A percentile compares a stretch with the other conserved stretches of the same genome.
Conservation (phyloP, 2,797 vertebrate genomes). For the Oophaga sylvatica region DNA sequence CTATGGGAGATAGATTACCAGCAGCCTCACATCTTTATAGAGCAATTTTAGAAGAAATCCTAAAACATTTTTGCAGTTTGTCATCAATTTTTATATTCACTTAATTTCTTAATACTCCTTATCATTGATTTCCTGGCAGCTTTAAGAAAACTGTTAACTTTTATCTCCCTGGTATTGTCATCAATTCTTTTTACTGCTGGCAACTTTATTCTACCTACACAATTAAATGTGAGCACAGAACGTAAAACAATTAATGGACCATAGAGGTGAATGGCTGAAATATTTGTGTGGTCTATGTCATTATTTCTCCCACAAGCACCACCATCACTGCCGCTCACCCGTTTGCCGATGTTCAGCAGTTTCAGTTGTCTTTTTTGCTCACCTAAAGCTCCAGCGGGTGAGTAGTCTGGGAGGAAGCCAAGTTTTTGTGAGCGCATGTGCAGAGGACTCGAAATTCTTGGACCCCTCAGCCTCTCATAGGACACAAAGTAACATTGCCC, state of each 20-base stretch:
- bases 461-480: too few relatives aligned
- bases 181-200: slow-evolving; percentile 45
- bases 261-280: neutral
- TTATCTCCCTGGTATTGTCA: slow-evolving; percentile 46
- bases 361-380: too few relatives aligned
- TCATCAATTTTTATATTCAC: slow-evolving; percentile 58
- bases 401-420: too few relatives aligned
- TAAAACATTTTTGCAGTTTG: slow-evolving; percentile 52
- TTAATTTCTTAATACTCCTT: slow-evolving; percentile 61
- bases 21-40: slow-evolving; percentile 49
- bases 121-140: slow-evolving; percentile 55
- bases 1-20: slow-evolving; percentile 28
- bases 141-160: slow-evolving; percentile 46
- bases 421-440: too few relatives aligned
- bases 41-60: slow-evolving; percentile 45
- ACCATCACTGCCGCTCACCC: too few relatives aligned
- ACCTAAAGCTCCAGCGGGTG: too few relatives aligned
- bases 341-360: too few relatives aligned
- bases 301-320: neutral
- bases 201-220: slow-evolving; percentile 10
- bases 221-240: slow-evolving; percentile 3
- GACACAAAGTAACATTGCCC: too few relatives aligned
- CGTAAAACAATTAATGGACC: slow-evolving; percentile 39
- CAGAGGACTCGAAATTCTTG: too few relatives aligned
- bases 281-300: neutral